Percentiles rank a stretch among this genome's conserved stretches.
phyloP scores from a whole-genome alignment of 2,797 vertebrate species.

The Bovichtus variegatus region DNA sequence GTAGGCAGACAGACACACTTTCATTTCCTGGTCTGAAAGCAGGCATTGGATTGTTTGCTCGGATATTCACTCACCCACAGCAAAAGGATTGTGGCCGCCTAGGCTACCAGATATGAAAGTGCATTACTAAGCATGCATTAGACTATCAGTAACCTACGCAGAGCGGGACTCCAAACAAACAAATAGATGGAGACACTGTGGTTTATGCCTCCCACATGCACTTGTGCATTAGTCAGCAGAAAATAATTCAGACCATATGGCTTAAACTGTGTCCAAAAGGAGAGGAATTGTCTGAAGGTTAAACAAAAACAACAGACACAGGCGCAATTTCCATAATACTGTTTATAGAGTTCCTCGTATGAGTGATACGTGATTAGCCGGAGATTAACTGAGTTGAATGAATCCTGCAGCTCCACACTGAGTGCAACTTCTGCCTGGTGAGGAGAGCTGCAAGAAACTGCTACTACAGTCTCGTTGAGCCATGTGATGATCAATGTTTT shows the following conservation, averaged over 20 bases:
- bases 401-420: constrained; percentile 17
- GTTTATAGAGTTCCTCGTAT: constrained; percentile 23
- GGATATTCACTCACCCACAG: constrained; percentile 57
- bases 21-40: constrained; percentile 45
- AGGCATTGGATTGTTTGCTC: constrained; percentile 42
- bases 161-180: constrained; percentile 67
- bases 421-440: constrained; percentile 18
- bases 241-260: constrained; percentile 70
- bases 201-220: constrained; percentile 70
- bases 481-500: constrained; percentile 4
- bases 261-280: constrained; percentile 60
- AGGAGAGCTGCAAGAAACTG: constrained; percentile 16
- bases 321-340: not conserved
- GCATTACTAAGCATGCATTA: constrained; percentile 58
- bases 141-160: constrained; percentile 59
- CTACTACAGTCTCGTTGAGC: constrained; percentile 9
- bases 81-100: constrained; percentile 34
- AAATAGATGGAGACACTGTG: constrained; percentile 61
- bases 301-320: constrained; percentile 31
- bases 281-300: constrained; percentile 50
- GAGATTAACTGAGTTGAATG: constrained; percentile 22
- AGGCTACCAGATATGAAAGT: constrained; percentile 55
- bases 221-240: constrained; percentile 79
- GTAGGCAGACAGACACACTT: constrained; percentile 47
- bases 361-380: constrained; percentile 10